A percentile compares a stretch with the other conserved stretches of the same genome.
Conservation (phyloP, 2,113 vertebrate species). For the Sapajus apella region DNA sequence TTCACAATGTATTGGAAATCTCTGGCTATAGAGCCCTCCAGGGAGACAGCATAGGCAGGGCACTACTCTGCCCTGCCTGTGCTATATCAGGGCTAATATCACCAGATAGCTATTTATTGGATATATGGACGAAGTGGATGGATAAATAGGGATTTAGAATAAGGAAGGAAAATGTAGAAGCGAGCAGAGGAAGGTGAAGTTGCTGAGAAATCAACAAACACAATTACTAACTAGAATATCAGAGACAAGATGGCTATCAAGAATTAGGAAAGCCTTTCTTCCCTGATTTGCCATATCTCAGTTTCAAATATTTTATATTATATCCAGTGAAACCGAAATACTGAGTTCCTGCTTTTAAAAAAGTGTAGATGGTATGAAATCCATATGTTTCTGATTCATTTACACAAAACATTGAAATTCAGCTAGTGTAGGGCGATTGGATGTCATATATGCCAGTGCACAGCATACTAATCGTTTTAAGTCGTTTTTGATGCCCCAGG, state of each 20-base stretch:
- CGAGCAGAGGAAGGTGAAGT: neutral
- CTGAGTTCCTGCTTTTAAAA: slow-evolving; percentile 50
- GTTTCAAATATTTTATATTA: slow-evolving; percentile 62
- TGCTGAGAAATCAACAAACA: neutral
- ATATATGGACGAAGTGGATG: neutral
- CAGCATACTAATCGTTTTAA: slow-evolving; percentile 70
- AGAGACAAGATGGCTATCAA: neutral
- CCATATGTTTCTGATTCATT: slow-evolving; percentile 78
- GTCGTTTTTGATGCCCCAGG: slow-evolving; percentile 75
- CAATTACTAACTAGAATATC: neutral
- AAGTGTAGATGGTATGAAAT: slow-evolving; percentile 66
- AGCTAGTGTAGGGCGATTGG: slow-evolving; percentile 60
- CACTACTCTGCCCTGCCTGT: too few species aligned
- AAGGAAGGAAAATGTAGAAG: neutral
- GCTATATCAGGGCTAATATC: too few species aligned
- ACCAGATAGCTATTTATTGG: neutral
- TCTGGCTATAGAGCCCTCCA: neutral
- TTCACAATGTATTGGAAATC: neutral
- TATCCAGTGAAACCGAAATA: slow-evolving; percentile 59
- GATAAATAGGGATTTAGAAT: neutral
- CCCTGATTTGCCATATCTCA: neutral
- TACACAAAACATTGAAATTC: slow-evolving; percentile 78
- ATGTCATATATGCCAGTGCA: slow-evolving; percentile 70
- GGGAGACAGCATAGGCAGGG: neutral
- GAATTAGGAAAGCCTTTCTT: neutral